Base-by-base conservation (phyloP, 2,797 vertebrate genomes). In the Crocodylus rhombifer region DNA sequence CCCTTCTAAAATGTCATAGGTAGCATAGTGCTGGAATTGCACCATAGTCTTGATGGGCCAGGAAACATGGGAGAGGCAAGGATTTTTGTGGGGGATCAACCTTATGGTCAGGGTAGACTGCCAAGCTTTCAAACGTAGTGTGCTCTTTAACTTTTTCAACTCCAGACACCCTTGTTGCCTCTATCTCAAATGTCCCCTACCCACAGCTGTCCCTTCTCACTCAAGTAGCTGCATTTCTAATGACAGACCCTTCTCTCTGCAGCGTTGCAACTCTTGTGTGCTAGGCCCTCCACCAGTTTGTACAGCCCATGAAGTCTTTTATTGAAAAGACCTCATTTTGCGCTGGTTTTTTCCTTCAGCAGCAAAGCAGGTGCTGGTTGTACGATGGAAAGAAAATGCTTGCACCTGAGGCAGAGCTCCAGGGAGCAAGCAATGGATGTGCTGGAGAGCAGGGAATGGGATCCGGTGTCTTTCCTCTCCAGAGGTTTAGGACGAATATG, bases 401-500 rank as follows among this genome's bases (percentile, higher is more conserved):
- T 0, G 0, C 2, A 61, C 36, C 14, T 87, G n/a, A 61, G 60
- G 69, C 63, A 65, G 36, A 14, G 33, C 26, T 61, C 56, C 56
- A 84, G 5, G 33, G 64, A 89, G 26, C 4, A 28, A 33, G 69
- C 18, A 14, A 1, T 18, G 83, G 23, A 26, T 23, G 3, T 62
- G 26, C 14, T 8, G 64, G 51, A 2, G 3, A 61, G 25, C 63
- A 58, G n/a, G 65, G 61, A 9, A 33, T 30, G 55, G 55, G 33
- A 23, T 64, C 4, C 25, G 7, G 69, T 81, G 4, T 15, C 58
- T 69, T 90, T 15, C 51, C 28, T 84, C 57, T 64, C 57, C 67
- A n/a, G 15, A 0, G 2, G 1, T 12, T 36, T 20, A 20, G 15
- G 30, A 5, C n/a, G 77, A 20, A 36, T 2, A 15, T 28, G 17